Evolutionary conservation across 2,797 vertebrate genomes (phyloP).

Genomic region (Phalanger gymnotis): DNA sequence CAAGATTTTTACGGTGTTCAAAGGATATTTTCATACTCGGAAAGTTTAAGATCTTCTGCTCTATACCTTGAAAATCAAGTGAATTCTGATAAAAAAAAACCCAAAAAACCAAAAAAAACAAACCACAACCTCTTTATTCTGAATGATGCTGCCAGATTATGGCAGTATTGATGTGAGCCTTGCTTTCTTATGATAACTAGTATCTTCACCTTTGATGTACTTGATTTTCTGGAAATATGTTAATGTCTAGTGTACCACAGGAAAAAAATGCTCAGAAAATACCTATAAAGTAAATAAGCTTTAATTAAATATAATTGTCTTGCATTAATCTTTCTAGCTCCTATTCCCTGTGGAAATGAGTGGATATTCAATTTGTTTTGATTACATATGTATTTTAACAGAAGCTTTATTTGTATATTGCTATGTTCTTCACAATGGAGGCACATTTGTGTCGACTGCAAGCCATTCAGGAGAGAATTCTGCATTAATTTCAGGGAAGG

Average conservation of each 20-base stretch:
- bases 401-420: constrained; percentile 69
- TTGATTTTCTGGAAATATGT: constrained; percentile 70
- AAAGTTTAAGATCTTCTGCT: background rate
- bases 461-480: constrained; percentile 54
- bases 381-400: constrained; percentile 82
- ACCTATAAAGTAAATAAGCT: constrained; percentile 86
- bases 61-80: constrained; percentile 73
- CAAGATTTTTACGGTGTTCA: background rate
- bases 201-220: constrained; percentile 68
- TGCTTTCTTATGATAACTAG: constrained; percentile 73
- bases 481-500: constrained; percentile 65
- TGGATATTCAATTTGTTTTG: constrained; percentile 87
- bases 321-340: constrained; percentile 85
- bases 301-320: constrained; percentile 88
- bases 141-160: constrained; percentile 77
- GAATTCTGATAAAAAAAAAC: constrained; percentile 41
- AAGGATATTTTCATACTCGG: background rate
- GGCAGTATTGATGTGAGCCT: constrained; percentile 41
- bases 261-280: constrained; percentile 79
- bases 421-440: constrained; percentile 60
- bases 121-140: constrained; percentile 76
- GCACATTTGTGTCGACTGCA: constrained; percentile 49
- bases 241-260: constrained; percentile 71
- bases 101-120: too few relatives aligned
- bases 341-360: constrained; percentile 85